Base-by-base conservation (phyloP, 2,797 vertebrate species). In the Sparidentex hasta region DNA sequence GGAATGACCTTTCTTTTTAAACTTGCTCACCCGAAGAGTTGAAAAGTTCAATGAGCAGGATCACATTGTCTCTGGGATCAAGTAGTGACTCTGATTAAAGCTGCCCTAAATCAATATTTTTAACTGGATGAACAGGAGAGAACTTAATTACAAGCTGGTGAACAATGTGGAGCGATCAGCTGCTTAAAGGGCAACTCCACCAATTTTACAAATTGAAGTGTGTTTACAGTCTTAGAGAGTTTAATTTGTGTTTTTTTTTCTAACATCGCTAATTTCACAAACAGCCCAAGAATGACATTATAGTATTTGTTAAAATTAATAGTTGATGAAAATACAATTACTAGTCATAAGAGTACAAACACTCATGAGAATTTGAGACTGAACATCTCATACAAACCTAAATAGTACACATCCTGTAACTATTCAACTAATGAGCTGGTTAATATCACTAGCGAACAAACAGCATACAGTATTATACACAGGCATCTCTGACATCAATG, bases 61-160 rank as follows among this genome's bases (percentile, higher is more conserved):
- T 51, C 3, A 55, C 50, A 51, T 4, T 13, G 13, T 70, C 20
- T 41, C 4, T 23, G 5, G 25, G 55, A 38, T 63, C 29, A 57
- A 72, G 11, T 11, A 48, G 5, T 12, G 46, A 27, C 59, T 76
- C 21, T 25, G 18, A 51, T 65, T 62, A n/a, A 47, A 74, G 58
- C 64, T 41, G 50, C 51, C 69, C 48, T 16, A 29, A 33, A 63
- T 76, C 59, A 73, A 25, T 66, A 57, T n/a, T 43, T 78, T 21
- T 52, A 11, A 61, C 41, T 46, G 20, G 55, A 47, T 56, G 21
- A 5, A 54, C 55, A 33, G 21, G 46, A 23, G 38, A 20, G 50
- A 18, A 51, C 14, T 18, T 41, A 8, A 38, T n/a, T 11, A 29
- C 18, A 21, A 29, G 29, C n/a, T 12, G 14, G 18, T 18, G 38